Percentiles rank a stretch among this genome's conserved stretches.
Evolutionary conservation across 1,140 invertebrate species (phyloP).

Genomic region (Camponotus vicinus): DNA sequence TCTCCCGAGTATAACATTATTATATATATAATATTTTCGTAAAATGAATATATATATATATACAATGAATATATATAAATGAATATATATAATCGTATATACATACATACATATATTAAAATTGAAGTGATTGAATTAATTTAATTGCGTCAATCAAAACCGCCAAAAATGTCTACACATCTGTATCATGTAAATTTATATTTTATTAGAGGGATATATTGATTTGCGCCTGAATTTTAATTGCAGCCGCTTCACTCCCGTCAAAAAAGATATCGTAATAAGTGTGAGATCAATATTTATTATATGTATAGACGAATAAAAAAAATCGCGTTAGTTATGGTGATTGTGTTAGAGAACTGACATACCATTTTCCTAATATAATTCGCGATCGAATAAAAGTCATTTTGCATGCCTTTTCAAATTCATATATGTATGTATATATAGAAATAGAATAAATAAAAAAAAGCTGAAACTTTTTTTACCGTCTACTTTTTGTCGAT

Average conservation of each 20-base stretch:
- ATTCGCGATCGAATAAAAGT: conserved; percentile 57
- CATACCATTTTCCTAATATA: conserved; percentile 51
- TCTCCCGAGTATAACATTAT: background rate
- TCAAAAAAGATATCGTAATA: conserved; percentile 50
- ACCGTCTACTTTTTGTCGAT: conserved; percentile 21
- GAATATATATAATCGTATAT: no score
- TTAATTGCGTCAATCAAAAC: conserved; percentile 43
- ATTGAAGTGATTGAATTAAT: conserved; percentile 30
- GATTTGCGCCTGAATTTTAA: conserved; percentile 55
- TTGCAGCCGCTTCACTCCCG: background rate
- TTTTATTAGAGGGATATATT: conserved; percentile 52
- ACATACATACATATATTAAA: background rate
- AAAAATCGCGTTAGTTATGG: conserved; percentile 51
- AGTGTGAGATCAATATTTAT: conserved; percentile 59
- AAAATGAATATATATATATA: background rate
- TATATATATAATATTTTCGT: conserved; percentile 19
- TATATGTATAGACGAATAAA: conserved; percentile 50
- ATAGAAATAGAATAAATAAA: no score
- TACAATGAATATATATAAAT: background rate
- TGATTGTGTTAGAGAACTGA: conserved; percentile 44
- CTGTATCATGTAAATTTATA: conserved; percentile 59
- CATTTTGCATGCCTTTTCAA: conserved; percentile 50
- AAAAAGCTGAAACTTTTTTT: background rate
- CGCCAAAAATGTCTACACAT: conserved; percentile 41
- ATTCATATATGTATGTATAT: conserved; percentile 6